Conservation (phyloP, 2,797 vertebrate genomes). For the Clarias pachynema region DNA sequence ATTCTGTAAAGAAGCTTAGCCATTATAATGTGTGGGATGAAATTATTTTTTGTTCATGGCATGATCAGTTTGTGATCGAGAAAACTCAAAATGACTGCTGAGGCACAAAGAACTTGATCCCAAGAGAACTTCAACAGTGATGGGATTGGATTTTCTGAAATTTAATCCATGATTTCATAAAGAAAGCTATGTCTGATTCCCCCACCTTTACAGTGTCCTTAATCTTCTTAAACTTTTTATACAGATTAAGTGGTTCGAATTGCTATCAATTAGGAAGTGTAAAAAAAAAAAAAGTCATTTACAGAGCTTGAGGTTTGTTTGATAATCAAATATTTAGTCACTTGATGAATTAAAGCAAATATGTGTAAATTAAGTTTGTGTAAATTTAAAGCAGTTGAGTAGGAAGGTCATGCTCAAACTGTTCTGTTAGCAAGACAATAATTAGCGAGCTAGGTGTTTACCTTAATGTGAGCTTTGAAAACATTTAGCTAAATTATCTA, state of each 20-base stretch:
- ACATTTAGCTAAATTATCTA: not conserved
- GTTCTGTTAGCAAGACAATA: not conserved
- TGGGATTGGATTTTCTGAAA: not conserved
- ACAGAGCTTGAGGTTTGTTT: not conserved
- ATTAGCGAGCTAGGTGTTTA: not conserved
- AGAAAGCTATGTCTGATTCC: not conserved
- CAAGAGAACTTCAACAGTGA: too few relatives aligned
- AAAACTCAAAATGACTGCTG: not conserved
- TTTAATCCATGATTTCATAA: not conserved
- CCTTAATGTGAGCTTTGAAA: not conserved
- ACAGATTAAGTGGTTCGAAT: not conserved
- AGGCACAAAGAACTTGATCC: not conserved
- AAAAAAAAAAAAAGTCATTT: not conserved
- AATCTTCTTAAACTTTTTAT: not conserved
- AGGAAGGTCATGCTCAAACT: not conserved
- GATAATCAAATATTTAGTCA: not conserved
- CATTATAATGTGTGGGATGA: not conserved
- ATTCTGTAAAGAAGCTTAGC: slow-evolving; percentile 16
- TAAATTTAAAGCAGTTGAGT: not conserved
- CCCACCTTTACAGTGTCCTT: not conserved
- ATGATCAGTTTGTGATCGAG: not conserved
- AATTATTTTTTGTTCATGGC: not conserved
- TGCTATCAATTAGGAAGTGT: not conserved
- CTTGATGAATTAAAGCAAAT: not conserved
- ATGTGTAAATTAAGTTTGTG: not conserved